Base-by-base conservation (phyloP, 2,888 invertebrate species). In the Dione vanillae region DNA sequence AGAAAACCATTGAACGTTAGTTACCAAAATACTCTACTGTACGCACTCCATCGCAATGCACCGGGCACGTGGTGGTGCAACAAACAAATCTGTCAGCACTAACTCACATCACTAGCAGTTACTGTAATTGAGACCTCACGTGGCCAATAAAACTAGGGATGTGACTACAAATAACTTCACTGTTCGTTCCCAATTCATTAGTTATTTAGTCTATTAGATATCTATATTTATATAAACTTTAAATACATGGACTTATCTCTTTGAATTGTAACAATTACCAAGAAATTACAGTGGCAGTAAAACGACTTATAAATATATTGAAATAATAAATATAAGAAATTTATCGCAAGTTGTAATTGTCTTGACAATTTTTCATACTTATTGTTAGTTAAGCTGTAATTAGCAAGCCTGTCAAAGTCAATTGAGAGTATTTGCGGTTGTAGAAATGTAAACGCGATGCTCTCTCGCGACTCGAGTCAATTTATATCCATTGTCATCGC, bases 361-460 rank as follows among this genome's bases (percentile, higher is more conserved):
- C 56, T 37, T 12, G 35, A 45, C 27, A 7, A 45, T 45, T 43
- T 59, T 41, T 27, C 27, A 59, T 14, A 43, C 27, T 56, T n/a
- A 59, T 14, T 27, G n/a, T 56, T n/a, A 43, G 41, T 59, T 20
- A 14, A 59, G 20, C 12, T 59, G 65, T 56, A 59, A 65, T 62
- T 35, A 45, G 3, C 12, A 12, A 62, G 45, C 62, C 64, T 67
- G 69, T 70, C 69, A 67, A 54, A 41, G 59, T 43, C 67, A 70
- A 72, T 72, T 67, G 35, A 67, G 71, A 40, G 43, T 61, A 70
- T 49, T 71, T 69, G 66, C 61, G 41, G 65, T 70, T 65, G 62
- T 54, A 51, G 47, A 47, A 67, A 68, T 61, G 47, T 65, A 65
- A 47, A 61, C 27, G 40, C 14, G 68, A 19, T 52, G 52, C 61